A percentile compares a stretch with the other conserved stretches of the same genome.
phyloP scores from a whole-genome alignment of 2,797 vertebrate genomes.

The Dromococcyx pavoninus region DNA sequence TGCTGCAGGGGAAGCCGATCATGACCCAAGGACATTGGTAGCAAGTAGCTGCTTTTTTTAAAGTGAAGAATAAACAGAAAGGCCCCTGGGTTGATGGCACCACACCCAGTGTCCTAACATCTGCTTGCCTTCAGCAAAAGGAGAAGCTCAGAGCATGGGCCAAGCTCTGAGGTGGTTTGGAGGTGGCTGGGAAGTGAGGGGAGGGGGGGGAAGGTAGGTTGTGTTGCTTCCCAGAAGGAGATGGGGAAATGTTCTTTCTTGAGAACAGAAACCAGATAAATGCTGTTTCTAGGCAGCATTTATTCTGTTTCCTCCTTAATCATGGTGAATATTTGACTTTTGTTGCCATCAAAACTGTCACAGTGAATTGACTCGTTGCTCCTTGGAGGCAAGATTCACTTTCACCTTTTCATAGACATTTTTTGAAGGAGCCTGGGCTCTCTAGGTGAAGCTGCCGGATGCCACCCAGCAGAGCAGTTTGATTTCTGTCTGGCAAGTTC shows the following conservation, averaged over 20 bases:
- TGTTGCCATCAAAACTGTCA: background rate
- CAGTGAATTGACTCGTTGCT: background rate
- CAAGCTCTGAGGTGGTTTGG: background rate
- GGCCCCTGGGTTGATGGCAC: background rate
- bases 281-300: background rate
- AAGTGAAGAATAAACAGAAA: background rate
- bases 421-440: background rate
- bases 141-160: background rate
- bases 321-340: background rate
- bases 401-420: background rate
- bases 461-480: background rate
- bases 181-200: background rate
- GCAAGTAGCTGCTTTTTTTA: background rate
- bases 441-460: background rate
- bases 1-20: background rate
- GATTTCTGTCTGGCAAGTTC: background rate
- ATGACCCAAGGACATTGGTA: accelerated
- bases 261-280: background rate
- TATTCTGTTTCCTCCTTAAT: background rate
- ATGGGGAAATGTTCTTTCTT: background rate
- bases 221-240: background rate
- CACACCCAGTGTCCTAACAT: background rate
- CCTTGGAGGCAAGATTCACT: background rate
- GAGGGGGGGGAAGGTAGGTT: background rate
- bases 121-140: background rate